phyloP scores from a whole-genome alignment of 2,113 vertebrate genomes.

The Charina bottae region DNA sequence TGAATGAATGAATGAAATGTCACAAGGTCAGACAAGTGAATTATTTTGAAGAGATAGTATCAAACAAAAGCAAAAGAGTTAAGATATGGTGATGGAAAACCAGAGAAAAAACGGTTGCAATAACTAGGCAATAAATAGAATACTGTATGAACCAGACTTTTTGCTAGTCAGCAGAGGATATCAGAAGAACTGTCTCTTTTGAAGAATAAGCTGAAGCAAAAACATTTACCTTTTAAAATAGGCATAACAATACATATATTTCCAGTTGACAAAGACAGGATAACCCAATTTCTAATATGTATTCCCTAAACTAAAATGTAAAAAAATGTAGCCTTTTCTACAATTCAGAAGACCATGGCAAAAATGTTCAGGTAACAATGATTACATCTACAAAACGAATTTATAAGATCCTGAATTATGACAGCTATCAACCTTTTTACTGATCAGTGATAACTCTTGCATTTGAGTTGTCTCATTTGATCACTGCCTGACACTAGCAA shows the following conservation, averaged over 20 bases:
- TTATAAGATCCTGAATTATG: too few relatives aligned
- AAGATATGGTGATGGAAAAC: not conserved
- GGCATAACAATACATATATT: not conserved
- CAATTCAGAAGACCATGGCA: not conserved
- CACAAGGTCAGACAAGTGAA: not conserved
- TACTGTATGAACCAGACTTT: not conserved
- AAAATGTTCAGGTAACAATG: not conserved
- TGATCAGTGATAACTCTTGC: not conserved
- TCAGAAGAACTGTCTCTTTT: not conserved
- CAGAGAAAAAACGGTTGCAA: not conserved
- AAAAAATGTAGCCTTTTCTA: not conserved
- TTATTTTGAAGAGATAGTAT: not conserved
- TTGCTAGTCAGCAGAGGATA: not conserved
- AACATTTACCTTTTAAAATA: not conserved
- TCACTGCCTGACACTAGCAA: not conserved
- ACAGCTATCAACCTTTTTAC: not conserved
- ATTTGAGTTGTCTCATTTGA: constrained; percentile 23
- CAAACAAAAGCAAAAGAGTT: not conserved
- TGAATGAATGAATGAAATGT: too few relatives aligned
- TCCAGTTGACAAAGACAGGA: not conserved
- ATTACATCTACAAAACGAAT: not conserved
- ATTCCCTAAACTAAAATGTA: not conserved
- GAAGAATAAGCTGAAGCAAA: not conserved
- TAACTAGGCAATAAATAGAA: not conserved
- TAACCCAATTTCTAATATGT: not conserved